Evolutionary conservation across 2,888 invertebrate species (phyloP).

Genomic region (Mythimna albipuncta): DNA sequence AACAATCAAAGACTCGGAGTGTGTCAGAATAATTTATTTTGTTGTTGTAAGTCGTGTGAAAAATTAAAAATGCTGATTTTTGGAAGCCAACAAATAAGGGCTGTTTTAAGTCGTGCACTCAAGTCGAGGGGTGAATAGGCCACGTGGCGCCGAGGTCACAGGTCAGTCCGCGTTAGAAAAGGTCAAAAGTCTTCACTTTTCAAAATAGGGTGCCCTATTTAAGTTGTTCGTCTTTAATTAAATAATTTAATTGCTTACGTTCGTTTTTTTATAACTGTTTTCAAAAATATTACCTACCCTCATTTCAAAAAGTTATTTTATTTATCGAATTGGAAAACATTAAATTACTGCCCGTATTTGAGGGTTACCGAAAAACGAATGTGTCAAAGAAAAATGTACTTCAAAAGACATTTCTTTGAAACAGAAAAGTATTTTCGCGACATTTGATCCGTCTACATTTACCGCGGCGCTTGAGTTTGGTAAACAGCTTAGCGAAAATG

Average conservation of each 20-base stretch:
- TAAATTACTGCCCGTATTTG: slow-evolving; percentile 34
- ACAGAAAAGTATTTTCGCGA: slow-evolving; percentile 53
- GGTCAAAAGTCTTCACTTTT: slow-evolving; percentile 75
- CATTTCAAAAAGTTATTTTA: slow-evolving; percentile 34
- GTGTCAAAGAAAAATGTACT: slow-evolving; percentile 50
- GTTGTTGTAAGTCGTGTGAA: slow-evolving; percentile 70
- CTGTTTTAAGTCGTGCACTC: slow-evolving; percentile 68
- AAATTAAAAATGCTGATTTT: slow-evolving; percentile 76
- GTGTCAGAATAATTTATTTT: slow-evolving; percentile 64
- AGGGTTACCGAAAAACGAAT: slow-evolving; percentile 42
- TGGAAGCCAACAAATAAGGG: slow-evolving; percentile 74
- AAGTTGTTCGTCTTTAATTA: slow-evolving; percentile 67
- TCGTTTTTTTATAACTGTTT: slow-evolving; percentile 26
- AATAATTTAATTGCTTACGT: slow-evolving; percentile 61
- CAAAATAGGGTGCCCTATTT: slow-evolving; percentile 71
- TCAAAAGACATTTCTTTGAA: slow-evolving; percentile 56
- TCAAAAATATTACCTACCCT: slow-evolving; percentile 21
- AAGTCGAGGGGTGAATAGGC: slow-evolving; percentile 68
- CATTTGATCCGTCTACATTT: slow-evolving; percentile 54
- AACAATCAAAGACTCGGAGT: slow-evolving; percentile 58
- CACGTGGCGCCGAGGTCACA: slow-evolving; percentile 85
- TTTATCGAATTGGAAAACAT: slow-evolving; percentile 31
- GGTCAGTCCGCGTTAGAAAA: slow-evolving; percentile 78
- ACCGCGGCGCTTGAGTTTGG: slow-evolving; percentile 51
- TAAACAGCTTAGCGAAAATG: slow-evolving; percentile 35